Percentiles rank a stretch among this genome's conserved stretches.
Conservation (phyloP, 2,797 vertebrate genomes). For the Helostoma temminkii region DNA sequence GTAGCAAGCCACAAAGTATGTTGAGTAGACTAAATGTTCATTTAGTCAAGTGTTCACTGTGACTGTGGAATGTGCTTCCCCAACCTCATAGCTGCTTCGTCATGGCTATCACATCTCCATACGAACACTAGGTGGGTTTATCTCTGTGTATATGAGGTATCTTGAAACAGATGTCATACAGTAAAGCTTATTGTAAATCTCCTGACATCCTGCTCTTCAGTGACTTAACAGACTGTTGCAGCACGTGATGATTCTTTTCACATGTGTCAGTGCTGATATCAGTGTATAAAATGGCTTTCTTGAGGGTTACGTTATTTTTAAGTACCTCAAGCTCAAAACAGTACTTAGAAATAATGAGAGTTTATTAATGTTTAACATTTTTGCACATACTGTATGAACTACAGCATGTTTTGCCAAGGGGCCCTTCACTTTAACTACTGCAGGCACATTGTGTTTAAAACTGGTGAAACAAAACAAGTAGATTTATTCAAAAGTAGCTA, state of each 20-base stretch:
- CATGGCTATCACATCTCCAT: conserved; percentile 43
- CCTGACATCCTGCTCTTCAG: conserved; percentile 23
- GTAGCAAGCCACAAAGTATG: conserved; percentile 7
- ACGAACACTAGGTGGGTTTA: conserved; percentile 34
- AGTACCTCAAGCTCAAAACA: no score
- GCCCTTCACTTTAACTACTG: conserved; percentile 14
- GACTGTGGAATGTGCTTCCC: conserved; percentile 25
- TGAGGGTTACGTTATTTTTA: no score
- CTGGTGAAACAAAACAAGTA: background rate
- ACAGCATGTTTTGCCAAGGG: conserved; percentile 7
- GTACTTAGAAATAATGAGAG: no score
- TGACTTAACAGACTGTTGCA: conserved; percentile 10
- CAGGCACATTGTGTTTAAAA: conserved; percentile 6
- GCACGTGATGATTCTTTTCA: conserved; percentile 32
- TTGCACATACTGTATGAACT: background rate
- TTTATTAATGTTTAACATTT: background rate
- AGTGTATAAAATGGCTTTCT: no score
- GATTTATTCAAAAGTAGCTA: background rate
- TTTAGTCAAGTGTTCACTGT: conserved; percentile 13
- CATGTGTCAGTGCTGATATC: conserved; percentile 9
- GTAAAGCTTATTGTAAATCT: conserved; percentile 45
- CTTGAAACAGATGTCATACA: conserved; percentile 50
- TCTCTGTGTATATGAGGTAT: conserved; percentile 39
- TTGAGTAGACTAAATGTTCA: background rate
- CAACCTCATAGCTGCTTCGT: conserved; percentile 52